phyloP scores from a whole-genome alignment of 2,888 invertebrate genomes.

The Fragum whitleyi region DNA sequence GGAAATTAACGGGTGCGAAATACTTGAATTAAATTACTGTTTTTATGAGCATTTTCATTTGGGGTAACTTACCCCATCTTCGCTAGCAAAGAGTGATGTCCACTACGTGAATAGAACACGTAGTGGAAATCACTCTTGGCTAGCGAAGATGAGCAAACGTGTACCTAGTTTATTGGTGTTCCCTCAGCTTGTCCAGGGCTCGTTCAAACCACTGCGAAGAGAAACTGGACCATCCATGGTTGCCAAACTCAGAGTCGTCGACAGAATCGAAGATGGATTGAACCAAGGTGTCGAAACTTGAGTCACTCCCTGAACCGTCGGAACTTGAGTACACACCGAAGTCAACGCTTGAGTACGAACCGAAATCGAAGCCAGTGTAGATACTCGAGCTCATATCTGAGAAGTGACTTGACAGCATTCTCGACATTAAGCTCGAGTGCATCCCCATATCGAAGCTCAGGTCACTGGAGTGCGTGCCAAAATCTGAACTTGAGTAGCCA shows the following conservation, averaged over 20 bases:
- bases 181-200: neutral
- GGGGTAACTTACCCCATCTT: no score
- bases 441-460: neutral
- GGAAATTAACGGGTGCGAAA: no score
- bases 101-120: no score
- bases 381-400: neutral
- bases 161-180: neutral
- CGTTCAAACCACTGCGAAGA: neutral
- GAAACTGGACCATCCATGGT: neutral
- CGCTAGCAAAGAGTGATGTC: no score
- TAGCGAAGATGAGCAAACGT: no score
- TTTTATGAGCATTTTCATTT: no score
- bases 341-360: neutral
- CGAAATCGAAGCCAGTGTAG: neutral
- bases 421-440: neutral
- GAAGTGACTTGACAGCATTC: neutral
- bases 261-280: no score
- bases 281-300: neutral
- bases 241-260: neutral
- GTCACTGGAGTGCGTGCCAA: neutral
- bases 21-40: no score
- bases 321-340: neutral
- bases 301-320: neutral
- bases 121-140: no score
- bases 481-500: neutral